Evolutionary conservation across 2,888 invertebrate species (phyloP).

Genomic region (Pseudococcus jackbeardsleyi): DNA sequence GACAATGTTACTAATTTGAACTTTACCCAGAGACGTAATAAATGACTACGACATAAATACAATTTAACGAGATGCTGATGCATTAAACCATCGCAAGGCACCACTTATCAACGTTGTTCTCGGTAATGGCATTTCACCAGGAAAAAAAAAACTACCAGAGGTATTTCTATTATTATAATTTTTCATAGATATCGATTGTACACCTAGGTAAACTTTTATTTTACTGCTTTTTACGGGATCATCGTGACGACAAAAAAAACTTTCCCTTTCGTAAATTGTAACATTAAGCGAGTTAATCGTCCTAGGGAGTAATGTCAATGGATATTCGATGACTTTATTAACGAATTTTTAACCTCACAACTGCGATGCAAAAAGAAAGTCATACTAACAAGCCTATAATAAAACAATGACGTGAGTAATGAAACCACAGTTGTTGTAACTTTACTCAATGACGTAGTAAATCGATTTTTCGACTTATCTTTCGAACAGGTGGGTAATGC

Average conservation of each 20-base stretch:
- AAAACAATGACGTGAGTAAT: background rate
- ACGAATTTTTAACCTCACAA: constrained; percentile 17
- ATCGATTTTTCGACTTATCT: constrained; percentile 46
- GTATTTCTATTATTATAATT: constrained; percentile 41
- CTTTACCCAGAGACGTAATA: constrained; percentile 13
- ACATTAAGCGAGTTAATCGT: background rate
- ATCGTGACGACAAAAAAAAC: background rate
- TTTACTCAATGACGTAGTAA: constrained; percentile 40
- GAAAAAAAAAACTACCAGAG: background rate
- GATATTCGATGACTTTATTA: constrained; percentile 21
- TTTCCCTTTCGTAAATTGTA: constrained; percentile 34
- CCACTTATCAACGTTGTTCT: background rate
- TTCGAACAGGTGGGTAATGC: constrained; percentile 26
- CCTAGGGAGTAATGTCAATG: constrained; percentile 5
- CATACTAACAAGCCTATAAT: constrained; percentile 6
- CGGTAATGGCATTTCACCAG: background rate
- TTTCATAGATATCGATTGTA: constrained; percentile 8
- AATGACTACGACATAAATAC: background rate
- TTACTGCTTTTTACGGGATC: constrained; percentile 5
- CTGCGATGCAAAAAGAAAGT: constrained; percentile 26
- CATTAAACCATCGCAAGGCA: background rate
- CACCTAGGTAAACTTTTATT: background rate
- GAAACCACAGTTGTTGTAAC: constrained; percentile 13
- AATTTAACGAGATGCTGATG: constrained; percentile 29
- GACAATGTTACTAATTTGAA: constrained; percentile 39